Evolutionary conservation across 2,113 vertebrate species (phyloP), one percentile per base, ranked within the genome.

Genomic region (Xyliphius kryptos): DNA sequence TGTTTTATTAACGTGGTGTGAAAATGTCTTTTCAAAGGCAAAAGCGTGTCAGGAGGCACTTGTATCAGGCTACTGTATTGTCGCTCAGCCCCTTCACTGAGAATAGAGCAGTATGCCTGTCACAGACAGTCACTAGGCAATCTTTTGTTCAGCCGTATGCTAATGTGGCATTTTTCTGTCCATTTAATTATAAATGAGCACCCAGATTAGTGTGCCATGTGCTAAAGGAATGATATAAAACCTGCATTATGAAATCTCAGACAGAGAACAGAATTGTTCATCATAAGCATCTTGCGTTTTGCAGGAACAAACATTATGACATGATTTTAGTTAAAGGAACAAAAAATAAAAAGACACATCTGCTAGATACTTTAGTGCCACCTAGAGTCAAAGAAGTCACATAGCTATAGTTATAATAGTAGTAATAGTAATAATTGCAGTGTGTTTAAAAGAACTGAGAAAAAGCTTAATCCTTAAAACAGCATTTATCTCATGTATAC

Each of bases 101-200:
- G 37, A 52, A 43, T 54, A 61, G 49, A 72, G 61, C 56, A 64
- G 57, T 65, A 68, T 40, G 71, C 71, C 71, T 66, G 66, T 69
- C 66, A 73, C 71, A 69, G 56, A 48, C 62, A 60, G 66, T 72
- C 70, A 72, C 70, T 72, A 53, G 55, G 40, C 49, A 53, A n/a
- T 51, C 71, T 69, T 73, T 73, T 73, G 71, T 73, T 73, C 56
- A 43, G 48, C 43, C 49, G 44, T 13, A 20, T 64, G 65, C 62
- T 21, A 57, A 61, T 68, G 44, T 68, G 57, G 51, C 51, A 65
- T 49, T 65, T 67, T 60, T 48, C 7, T 19, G 19, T 6, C 63
- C 12, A 14, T 43, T 43, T 43, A 66, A 57, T 15, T 8, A 14
- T 26, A 51, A 43, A 32, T 32, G n/a, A 38, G 46, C 22, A 17